Base-by-base conservation (phyloP, 64 coral and sea anemone genomes). In the Hydrozoanthus tunicans region DNA sequence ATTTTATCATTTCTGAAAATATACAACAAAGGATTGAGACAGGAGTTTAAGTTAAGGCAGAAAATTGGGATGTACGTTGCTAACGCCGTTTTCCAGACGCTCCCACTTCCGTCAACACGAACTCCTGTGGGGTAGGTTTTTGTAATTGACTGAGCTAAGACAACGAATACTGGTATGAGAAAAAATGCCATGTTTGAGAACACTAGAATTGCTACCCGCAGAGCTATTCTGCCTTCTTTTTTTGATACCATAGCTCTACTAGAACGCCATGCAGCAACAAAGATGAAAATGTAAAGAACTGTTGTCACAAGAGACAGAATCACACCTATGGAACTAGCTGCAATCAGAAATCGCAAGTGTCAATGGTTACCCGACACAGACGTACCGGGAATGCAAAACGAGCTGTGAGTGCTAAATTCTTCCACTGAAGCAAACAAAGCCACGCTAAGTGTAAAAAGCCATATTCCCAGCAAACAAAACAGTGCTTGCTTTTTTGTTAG, bases 11-110 rank as follows among this genome's bases (percentile, higher is more conserved):
- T 82, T 61, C 80, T 82, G 27, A 61, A 66, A 1, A 54, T 82
- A 20, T 82, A 82, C 80, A 12, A 82, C 20, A 82, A 27, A 24
- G 80, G 80, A 15, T 82, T 82, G 80, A 82, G 56, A n/a, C 62
- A 63, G 4, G 59, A 83, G 57, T 83, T 83, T 5, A 83, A 23
- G 43, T 85, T 85, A 27, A 85, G 68, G 15, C 82, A 85, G 17
- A 85, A 51, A 32, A 63, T 68, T 12, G 63, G 62, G 43, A 85
- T 9, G 12, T 85, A 85, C 82, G 68, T 85, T 67, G 82, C 62
- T 5, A 67, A 15, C 66, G 82, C 82, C 82, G 68, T 85, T 26
- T 85, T 20, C 82, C 61, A 85, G 5, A 13, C 82, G 7, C 62
- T 85, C 7, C 81, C 81, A 67, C 81, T 85, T 13, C 81, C 62